Evolutionary conservation across 2,113 vertebrate genomes (phyloP).

Genomic region (Morone chrysops): DNA sequence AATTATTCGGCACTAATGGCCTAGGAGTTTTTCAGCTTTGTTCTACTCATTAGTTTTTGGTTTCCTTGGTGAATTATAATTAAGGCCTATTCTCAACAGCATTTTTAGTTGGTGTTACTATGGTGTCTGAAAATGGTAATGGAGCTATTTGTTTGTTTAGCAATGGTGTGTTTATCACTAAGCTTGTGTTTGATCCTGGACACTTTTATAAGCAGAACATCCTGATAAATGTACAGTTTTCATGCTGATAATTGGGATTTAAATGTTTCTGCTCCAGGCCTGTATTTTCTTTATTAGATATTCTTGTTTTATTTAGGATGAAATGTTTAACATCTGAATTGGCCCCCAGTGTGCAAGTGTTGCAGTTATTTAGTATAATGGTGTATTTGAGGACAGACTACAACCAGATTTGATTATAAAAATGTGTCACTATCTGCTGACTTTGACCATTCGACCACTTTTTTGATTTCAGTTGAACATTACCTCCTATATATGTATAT

Average conservation of each 20-base stretch:
- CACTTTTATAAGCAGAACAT: background rate
- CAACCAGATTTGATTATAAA: background rate
- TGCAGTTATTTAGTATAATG: background rate
- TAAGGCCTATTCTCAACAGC: background rate
- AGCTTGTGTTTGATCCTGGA: conserved; percentile 22
- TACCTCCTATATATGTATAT: background rate
- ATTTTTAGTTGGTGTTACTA: background rate
- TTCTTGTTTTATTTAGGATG: conserved; percentile 17
- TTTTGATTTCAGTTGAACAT: background rate
- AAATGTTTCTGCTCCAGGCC: background rate
- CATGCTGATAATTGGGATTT: conserved; percentile 30
- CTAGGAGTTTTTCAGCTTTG: background rate
- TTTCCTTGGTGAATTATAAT: background rate
- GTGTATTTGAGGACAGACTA: background rate
- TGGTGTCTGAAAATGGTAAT: background rate
- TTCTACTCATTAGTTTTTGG: background rate
- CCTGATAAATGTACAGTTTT: background rate
- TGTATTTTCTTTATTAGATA: conserved; percentile 4
- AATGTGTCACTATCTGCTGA: conserved; percentile 1
- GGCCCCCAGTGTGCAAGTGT: background rate
- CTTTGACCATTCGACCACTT: background rate
- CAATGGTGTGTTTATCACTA: conserved; percentile 15
- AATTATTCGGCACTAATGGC: background rate
- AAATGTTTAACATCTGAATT: conserved; percentile 18
- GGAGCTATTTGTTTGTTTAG: background rate